Evolutionary conservation across 1,140 invertebrate species (phyloP).

Genomic region (Drosophila pseudoobscura): DNA sequence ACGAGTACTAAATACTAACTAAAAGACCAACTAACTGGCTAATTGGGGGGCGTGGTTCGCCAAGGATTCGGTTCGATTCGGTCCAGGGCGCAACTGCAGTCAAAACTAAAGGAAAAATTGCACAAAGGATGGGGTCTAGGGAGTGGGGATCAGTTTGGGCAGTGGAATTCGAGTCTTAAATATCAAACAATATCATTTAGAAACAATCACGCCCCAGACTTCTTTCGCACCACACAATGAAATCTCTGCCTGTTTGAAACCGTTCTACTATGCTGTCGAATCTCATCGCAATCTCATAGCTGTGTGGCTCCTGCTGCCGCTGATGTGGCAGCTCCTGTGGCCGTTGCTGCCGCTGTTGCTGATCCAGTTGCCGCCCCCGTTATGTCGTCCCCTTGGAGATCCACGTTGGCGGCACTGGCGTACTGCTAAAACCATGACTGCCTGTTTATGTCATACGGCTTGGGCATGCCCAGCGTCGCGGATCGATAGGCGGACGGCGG

Average conservation of each 20-base stretch:
- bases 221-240: not conserved
- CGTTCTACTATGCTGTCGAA: constrained; percentile 12
- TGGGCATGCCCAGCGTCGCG: constrained; percentile 86
- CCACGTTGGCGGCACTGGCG: constrained; percentile 78
- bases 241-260: constrained; percentile 26
- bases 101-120: constrained; percentile 44
- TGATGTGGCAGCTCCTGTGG: constrained; percentile 11
- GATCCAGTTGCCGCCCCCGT: constrained; percentile 60
- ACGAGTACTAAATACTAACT: constrained; percentile 38
- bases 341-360: constrained; percentile 18
- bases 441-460: constrained; percentile 86
- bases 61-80: constrained; percentile 3
- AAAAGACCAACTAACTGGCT: constrained; percentile 52
- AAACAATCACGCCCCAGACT: constrained; percentile 7
- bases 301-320: constrained; percentile 23
- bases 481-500: constrained; percentile 86
- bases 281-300: constrained; percentile 16
- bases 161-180: constrained; percentile 71
- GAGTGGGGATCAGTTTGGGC: constrained; percentile 8
- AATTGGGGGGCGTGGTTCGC: constrained; percentile 23
- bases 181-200: constrained; percentile 37
- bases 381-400: constrained; percentile 70
- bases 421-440: constrained; percentile 83
- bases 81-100: constrained; percentile 42
- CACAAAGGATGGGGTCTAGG: constrained; percentile 38